Conservation (phyloP, 2,113 vertebrate genomes). For the Chaetops frenatus region DNA sequence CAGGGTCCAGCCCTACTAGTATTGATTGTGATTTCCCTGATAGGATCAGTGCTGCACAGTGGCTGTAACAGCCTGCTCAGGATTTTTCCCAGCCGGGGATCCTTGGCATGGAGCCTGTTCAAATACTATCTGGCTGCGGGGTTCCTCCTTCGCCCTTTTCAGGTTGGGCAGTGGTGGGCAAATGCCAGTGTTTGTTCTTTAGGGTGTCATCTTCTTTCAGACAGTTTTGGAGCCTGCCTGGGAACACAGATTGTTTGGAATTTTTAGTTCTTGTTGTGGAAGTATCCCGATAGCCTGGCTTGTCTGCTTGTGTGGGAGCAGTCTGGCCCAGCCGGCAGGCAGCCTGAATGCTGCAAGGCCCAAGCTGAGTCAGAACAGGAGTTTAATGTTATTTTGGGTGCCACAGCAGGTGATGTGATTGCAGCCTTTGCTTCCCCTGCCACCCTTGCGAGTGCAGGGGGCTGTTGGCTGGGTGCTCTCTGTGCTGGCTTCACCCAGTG, state of each 20-base stretch:
- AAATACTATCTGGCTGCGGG: neutral
- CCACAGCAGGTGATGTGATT: neutral
- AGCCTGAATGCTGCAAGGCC: neutral
- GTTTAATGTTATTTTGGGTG: neutral
- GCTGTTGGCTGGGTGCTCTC: neutral
- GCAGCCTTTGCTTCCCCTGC: neutral
- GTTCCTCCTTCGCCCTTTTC: neutral
- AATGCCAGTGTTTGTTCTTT: neutral
- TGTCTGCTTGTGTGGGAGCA: rapidly evolving
- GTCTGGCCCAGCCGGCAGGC: neutral
- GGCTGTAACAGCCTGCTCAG: neutral
- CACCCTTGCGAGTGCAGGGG: neutral
- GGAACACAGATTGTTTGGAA: neutral
- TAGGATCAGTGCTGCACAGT: neutral
- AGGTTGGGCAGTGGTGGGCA: neutral
- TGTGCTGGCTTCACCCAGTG: rapidly evolving
- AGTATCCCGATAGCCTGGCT: neutral
- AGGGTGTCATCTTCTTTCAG: neutral
- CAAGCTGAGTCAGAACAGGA: neutral
- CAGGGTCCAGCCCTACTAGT: neutral
- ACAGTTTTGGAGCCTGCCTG: neutral
- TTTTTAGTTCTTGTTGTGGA: neutral
- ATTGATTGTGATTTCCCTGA: neutral
- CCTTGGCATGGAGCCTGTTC: neutral
- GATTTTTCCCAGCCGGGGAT: neutral